Evolutionary conservation across 2,797 vertebrate genomes (phyloP).

Genomic region (Prionace glauca): DNA sequence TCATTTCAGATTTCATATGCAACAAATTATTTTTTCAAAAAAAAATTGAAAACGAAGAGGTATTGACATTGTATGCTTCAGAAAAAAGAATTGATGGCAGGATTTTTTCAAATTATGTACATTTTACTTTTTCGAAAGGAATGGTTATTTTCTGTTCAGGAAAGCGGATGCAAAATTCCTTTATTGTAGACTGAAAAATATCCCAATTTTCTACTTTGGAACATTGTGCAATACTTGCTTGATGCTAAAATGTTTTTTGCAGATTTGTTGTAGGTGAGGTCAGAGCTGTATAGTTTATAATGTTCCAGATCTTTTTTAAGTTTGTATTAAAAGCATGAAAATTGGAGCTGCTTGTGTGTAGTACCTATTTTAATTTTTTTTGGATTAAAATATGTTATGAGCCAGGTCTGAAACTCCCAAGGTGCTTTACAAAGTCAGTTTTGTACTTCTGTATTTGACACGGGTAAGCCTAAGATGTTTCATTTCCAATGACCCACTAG

Average conservation of each 20-base stretch:
- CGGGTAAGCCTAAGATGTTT: too few relatives aligned
- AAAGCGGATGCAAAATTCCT: conserved; percentile 34
- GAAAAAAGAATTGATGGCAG: conserved; percentile 24
- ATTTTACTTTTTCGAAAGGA: conserved; percentile 36
- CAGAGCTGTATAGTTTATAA: conserved; percentile 93
- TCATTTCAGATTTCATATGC: conserved; percentile 84
- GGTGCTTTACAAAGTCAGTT: too few relatives aligned
- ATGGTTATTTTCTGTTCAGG: conserved; percentile 34
- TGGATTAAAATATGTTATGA: not conserved
- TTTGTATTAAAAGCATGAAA: conserved; percentile 95
- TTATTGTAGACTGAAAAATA: conserved; percentile 30
- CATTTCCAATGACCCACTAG: too few relatives aligned
- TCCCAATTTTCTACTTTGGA: conserved; percentile 57
- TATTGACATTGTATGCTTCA: conserved; percentile 47
- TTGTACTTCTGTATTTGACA: too few relatives aligned
- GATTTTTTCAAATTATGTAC: conserved; percentile 37
- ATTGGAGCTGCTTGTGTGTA: conserved; percentile 26
- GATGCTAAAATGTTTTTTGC: conserved; percentile 56
- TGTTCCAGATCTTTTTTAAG: conserved; percentile 96
- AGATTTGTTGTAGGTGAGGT: conserved; percentile 65
- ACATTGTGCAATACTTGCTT: conserved; percentile 66
- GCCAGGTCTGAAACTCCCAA: too few relatives aligned
- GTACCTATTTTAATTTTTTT: not conserved
- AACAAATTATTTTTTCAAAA: conserved; percentile 92
- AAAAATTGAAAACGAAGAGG: conserved; percentile 60